phyloP scores from a whole-genome alignment of 2,113 vertebrate species.

The Nestor notabilis region DNA sequence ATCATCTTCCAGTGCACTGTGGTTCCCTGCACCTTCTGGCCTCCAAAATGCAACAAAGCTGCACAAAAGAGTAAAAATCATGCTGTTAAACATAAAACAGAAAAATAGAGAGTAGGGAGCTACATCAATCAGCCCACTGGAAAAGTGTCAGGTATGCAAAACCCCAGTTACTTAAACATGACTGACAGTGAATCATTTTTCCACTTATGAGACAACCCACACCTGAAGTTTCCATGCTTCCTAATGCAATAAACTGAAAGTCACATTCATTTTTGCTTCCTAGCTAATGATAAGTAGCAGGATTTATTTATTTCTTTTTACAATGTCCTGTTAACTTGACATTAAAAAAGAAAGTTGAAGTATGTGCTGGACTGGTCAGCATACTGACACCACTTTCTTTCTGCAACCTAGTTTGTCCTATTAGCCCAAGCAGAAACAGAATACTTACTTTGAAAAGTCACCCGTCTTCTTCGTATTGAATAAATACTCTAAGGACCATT shows the following conservation, averaged over 20 bases:
- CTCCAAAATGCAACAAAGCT: constrained; percentile 31
- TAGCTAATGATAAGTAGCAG: neutral
- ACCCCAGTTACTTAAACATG: neutral
- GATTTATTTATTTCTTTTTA: neutral
- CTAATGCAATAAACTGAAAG: neutral
- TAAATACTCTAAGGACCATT: constrained; percentile 32
- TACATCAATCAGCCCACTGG: neutral
- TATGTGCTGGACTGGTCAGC: neutral
- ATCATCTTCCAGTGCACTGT: constrained; percentile 29
- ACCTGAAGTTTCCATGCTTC: neutral
- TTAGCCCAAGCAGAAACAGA: neutral
- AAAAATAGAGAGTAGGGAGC: neutral
- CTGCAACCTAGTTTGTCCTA: neutral
- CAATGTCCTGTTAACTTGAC: neutral
- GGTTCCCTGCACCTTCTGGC: neutral
- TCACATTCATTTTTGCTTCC: neutral
- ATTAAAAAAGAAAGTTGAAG: neutral
- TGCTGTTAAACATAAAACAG: neutral
- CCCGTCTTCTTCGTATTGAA: neutral
- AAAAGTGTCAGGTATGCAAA: neutral
- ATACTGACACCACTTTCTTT: neutral
- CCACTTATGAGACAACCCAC: neutral
- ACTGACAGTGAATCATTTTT: neutral
- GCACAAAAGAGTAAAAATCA: neutral
- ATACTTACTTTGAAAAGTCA: constrained; percentile 46